A percentile compares a stretch with the other conserved stretches of the same genome.
Conservation (phyloP, 2,888 invertebrate genomes). For the Ophraella communa region DNA sequence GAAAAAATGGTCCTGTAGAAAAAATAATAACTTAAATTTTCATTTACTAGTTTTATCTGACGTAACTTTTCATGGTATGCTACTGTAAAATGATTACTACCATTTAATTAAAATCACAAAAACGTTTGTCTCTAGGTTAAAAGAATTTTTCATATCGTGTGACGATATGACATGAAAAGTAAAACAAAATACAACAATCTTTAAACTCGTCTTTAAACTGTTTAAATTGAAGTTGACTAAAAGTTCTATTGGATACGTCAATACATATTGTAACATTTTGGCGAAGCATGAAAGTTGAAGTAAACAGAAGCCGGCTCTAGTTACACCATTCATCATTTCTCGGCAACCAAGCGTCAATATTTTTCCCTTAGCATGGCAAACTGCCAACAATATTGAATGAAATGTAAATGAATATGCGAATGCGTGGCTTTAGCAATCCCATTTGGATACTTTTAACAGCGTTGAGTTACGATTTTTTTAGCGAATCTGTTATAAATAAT, state of each 20-base stretch:
- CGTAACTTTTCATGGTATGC: too few relatives aligned
- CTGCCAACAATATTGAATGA: slow-evolving; percentile 16
- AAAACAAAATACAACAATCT: too few relatives aligned
- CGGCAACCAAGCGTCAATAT: slow-evolving; percentile 16
- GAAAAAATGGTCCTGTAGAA: not conserved
- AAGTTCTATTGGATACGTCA: not conserved
- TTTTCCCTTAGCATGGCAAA: slow-evolving; percentile 13
- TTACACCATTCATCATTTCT: slow-evolving; percentile 16
- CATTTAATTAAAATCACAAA: too few relatives aligned
- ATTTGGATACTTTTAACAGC: not conserved
- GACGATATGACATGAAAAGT: too few relatives aligned
- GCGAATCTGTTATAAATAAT: not conserved
- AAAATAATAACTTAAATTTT: too few relatives aligned
- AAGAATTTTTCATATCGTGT: too few relatives aligned
- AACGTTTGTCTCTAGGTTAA: too few relatives aligned
- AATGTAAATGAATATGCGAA: slow-evolving; percentile 14
- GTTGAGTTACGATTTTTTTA: not conserved
- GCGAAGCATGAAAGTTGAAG: not conserved
- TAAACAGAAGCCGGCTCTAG: not conserved
- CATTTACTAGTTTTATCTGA: too few relatives aligned
- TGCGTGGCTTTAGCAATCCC: not conserved
- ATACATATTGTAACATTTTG: not conserved
- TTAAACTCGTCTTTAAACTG: not conserved
- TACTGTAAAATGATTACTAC: too few relatives aligned
- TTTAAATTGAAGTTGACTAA: not conserved